Evolutionary conservation across 2,797 vertebrate genomes (phyloP), one percentile per base, ranked within the genome.

Genomic region (Anolis apletophallus): DNA sequence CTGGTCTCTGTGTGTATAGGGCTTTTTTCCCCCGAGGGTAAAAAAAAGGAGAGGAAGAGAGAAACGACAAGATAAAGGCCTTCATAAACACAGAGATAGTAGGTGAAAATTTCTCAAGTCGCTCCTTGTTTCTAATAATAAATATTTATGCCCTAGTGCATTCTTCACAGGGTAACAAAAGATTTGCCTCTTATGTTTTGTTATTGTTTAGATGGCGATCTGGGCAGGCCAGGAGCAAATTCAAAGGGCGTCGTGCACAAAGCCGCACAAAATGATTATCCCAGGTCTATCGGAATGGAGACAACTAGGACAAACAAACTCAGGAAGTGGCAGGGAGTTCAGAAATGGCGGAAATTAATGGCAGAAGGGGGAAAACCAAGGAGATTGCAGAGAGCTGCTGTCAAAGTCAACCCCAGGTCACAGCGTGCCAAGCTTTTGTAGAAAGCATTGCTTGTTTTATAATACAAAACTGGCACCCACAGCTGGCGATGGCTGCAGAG

Each of bases 251-350:
- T 82, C 85, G 74, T 91, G 91, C 78, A 83, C 82, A 95, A 95
- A 95, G 90, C 83, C 59, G 19, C 87, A 90, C 90, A 91, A 92
- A 84, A 93, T 4, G 90, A 91, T 92, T 96, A 92, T 94, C 94
- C 91, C 0, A 81, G 94, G 94, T 93, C 88, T 94, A 95, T 95
- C 92, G 3, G 84, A 90, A 85, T 94, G 95, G 94, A 97, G 95
- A 96, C 95, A 93, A 93, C 90, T 73, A 95, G 94, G 93, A 94
- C 95, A 96, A 97, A 97, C 96, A 97, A 97, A 96, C 94, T 93
- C 95, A 97, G 97, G 96, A 97, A 97, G 95, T 94, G 95, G 94
- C 94, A 96, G 93, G 92, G 93, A 92, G 94, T 88, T 92, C 84
- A 91, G 94, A 95, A 96, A 81, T 0, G 0, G 87, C 93, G 94